phyloP scores from a whole-genome alignment of 2,113 vertebrate genomes.

The Ascaphus truei region DNA sequence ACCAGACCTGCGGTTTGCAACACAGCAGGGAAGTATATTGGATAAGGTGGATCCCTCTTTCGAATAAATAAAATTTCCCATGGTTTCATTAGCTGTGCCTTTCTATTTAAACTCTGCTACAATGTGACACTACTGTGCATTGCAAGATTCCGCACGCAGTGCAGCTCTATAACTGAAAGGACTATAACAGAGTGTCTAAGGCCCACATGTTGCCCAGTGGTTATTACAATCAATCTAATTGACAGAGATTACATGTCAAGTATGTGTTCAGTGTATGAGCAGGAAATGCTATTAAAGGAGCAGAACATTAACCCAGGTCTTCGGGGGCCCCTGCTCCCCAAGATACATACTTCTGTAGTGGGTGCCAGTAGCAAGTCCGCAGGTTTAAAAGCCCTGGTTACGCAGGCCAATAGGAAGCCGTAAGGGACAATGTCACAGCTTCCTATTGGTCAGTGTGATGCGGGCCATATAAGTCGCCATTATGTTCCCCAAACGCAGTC shows the following conservation, averaged over 20 bases:
- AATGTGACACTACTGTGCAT: neutral
- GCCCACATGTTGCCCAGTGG: slow-evolving; percentile 23
- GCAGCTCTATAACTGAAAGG: slow-evolving; percentile 13
- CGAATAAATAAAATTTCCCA: slow-evolving; percentile 47
- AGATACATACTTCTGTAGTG: too few relatives aligned
- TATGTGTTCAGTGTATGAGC: neutral
- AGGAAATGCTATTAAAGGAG: neutral
- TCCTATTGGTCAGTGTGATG: too few relatives aligned
- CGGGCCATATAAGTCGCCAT: too few relatives aligned
- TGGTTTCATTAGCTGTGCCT: neutral
- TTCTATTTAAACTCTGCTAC: neutral
- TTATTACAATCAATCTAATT: slow-evolving; percentile 37
- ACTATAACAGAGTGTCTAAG: slow-evolving; percentile 23
- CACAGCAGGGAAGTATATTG: slow-evolving; percentile 47
- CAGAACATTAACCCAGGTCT: too few relatives aligned
- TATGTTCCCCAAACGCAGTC: too few relatives aligned
- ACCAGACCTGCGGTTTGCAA: slow-evolving; percentile 43
- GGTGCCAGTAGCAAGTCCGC: too few relatives aligned
- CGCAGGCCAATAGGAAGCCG: too few relatives aligned
- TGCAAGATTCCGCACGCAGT: neutral
- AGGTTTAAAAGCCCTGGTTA: too few relatives aligned
- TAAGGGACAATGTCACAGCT: too few relatives aligned
- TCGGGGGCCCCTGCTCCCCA: too few relatives aligned
- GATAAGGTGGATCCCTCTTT: slow-evolving; percentile 44
- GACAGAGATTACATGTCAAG: slow-evolving; percentile 34